Base-by-base conservation (phyloP, 2,797 vertebrate species). In the Acipenser ruthenus region DNA sequence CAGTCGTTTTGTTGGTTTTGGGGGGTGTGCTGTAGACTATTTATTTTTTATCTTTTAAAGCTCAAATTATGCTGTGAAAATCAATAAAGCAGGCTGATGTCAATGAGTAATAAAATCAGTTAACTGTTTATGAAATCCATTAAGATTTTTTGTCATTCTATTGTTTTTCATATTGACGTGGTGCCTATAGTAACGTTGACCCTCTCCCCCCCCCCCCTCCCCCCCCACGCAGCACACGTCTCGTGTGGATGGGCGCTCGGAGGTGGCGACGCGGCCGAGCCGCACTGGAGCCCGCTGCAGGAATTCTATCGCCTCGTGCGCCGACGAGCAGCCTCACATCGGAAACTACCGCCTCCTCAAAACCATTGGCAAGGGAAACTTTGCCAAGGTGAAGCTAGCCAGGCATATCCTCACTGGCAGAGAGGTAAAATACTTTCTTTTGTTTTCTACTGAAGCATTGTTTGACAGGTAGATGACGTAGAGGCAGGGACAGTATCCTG, bases 331-430 rank as follows among this genome's bases (percentile, higher is more conserved):
- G 71, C 95, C 95, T 0, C 93, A 97, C 67, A 90, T 99, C 68
- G 96, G 96, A 50, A 97, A 98, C 88, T 98, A 98, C 88, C 89
- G 96, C 72, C 93, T 98, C 71, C 90, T 99, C 60, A 98, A 98
- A 86, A 99, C 96, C 6, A 98, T 99, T 71, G 95, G 96, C 75
- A 99, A 99, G 83, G 96, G 95, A 72, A 98, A 99, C 82, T 99
- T 98, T 67, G 96, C 96, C 76, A 98, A 98, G 87, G 95, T 99
- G 75, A 99, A 99, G 68, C 87, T 98, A 82, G 95, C 95, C 66
- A 89, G 96, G 68, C 95, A 98, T 82, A 98, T 97, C 82, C 94
- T 98, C 62, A 97, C 95, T 7, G 94, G 95, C 87, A 90, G 95
- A 93, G 96, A 99, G 93, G 96, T 98, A 90, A 91, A 18, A 12